Percentiles rank a stretch among this genome's conserved stretches.
Conservation (phyloP, 1,140 invertebrate genomes). For the Archivesica marissinica region DNA sequence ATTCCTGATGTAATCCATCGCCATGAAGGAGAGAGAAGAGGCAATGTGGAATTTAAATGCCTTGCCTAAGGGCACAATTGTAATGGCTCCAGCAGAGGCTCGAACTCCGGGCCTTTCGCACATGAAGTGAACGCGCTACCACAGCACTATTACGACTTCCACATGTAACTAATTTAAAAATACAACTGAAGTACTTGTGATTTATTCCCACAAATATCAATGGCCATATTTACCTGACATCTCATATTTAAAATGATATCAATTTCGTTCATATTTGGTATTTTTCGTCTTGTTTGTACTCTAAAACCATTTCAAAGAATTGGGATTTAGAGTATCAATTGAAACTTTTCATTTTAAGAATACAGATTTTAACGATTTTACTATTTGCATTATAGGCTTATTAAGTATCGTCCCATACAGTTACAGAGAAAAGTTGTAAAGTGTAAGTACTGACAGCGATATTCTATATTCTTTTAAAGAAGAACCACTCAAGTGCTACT, state of each 20-base stretch:
- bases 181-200: too few relatives aligned
- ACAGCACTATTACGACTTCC: too few relatives aligned
- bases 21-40: too few relatives aligned
- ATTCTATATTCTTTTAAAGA: slow-evolving; percentile 7
- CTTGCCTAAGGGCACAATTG: too few relatives aligned
- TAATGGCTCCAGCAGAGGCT: too few relatives aligned
- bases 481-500: not conserved
- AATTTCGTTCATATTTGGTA: not conserved
- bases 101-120: too few relatives aligned
- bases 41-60: too few relatives aligned
- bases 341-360: not conserved
- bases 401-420: slow-evolving; percentile 9
- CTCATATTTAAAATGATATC: not conserved
- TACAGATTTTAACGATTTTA: slow-evolving; percentile 22
- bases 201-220: slow-evolving; percentile 28
- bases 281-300: not conserved
- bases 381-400: slow-evolving; percentile 25
- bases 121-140: too few relatives aligned
- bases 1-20: too few relatives aligned
- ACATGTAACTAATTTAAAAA: too few relatives aligned
- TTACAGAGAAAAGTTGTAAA: not conserved
- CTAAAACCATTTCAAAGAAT: not conserved
- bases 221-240: not conserved
- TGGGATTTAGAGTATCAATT: not conserved
- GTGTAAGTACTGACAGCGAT: not conserved